Evolutionary conservation across 2,113 vertebrate species (phyloP), one percentile per base, ranked within the genome.

Genomic region (Triplophysa dalaica): DNA sequence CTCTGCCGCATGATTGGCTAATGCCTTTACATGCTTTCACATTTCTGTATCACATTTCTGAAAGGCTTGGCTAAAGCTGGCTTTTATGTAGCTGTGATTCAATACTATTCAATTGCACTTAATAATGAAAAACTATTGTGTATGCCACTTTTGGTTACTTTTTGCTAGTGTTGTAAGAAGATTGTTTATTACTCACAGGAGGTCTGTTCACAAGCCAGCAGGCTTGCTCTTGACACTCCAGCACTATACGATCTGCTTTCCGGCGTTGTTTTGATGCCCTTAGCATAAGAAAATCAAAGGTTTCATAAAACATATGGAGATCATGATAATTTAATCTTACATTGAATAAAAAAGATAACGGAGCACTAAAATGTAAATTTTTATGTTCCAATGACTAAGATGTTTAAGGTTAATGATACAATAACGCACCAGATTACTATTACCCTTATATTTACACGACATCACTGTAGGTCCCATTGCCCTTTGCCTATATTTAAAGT

Each of bases 181-280:
- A 21, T 13, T 56, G 19, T 48, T 12, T 11, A 22, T 5, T 33
- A 48, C 82, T 94, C 89, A 98, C 97, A 75, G 92, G 96, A 1
- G 96, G 94, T 88, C 93, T 93, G 92, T 97, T 96, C 88, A 98
- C 94, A 16, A 99, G 93, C 97, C 97, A 99, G 89, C 94, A 98
- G 0, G 93, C 93, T 86, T 95, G 96, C 79, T 99, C 97, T 89
- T 99, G 97, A 88, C 95, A 99, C 8, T 95, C 95, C 2, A 95
- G 91, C 84, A 99, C 97, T 69, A 99, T 95, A 33, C 96, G 95
- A 87, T 98, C 97, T 0, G 94, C 95, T 86, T 95, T 98, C 77
- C 94, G 83, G 24, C 95, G 92, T 89, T 95, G 96, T 87, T 98
- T 98, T 62, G 95, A 95, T 0, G 96, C 96, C 89, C 97, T 99